phyloP scores from a whole-genome alignment of 2,797 vertebrate genomes.

The Coracias cyanogaster region DNA sequence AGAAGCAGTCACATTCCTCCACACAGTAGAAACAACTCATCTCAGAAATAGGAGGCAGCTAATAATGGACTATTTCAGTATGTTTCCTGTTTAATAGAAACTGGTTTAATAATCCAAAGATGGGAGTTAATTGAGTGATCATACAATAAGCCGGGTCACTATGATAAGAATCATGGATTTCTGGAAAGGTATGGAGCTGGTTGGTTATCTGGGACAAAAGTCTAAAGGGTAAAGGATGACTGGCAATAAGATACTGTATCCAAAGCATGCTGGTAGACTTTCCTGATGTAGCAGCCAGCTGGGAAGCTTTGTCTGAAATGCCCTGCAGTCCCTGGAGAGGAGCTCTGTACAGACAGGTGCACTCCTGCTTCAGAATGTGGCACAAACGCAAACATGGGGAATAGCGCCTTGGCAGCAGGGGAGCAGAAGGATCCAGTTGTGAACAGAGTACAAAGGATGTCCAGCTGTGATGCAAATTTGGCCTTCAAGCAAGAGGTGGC shows the following conservation, averaged over 20 bases:
- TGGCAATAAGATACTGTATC: not conserved
- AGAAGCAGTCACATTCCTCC: not conserved
- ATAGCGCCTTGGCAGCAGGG: not conserved
- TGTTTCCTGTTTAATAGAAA: not conserved
- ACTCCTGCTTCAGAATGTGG: not conserved
- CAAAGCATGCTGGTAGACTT: not conserved
- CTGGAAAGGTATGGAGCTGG: not conserved
- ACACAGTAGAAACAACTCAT: not conserved
- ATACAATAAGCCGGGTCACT: not conserved
- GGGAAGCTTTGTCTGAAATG: not conserved
- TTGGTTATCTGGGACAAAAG: not conserved
- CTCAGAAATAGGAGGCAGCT: not conserved
- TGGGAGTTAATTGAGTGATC: conserved; percentile 13
- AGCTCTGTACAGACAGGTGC: rapidly evolving
- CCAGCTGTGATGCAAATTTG: not conserved
- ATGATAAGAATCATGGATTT: not conserved
- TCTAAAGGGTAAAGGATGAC: conserved; percentile 28
- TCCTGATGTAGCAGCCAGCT: conserved; percentile 3
- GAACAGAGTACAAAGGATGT: not conserved
- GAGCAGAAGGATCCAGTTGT: not conserved
- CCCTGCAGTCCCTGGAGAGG: not conserved
- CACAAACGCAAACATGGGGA: not conserved
- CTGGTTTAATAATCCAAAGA: not conserved
- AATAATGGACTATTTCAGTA: conserved; percentile 4
- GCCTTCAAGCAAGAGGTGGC: not conserved